Evolutionary conservation across 2,888 invertebrate species (phyloP).

Genomic region (Bhutanitis thaidina): DNA sequence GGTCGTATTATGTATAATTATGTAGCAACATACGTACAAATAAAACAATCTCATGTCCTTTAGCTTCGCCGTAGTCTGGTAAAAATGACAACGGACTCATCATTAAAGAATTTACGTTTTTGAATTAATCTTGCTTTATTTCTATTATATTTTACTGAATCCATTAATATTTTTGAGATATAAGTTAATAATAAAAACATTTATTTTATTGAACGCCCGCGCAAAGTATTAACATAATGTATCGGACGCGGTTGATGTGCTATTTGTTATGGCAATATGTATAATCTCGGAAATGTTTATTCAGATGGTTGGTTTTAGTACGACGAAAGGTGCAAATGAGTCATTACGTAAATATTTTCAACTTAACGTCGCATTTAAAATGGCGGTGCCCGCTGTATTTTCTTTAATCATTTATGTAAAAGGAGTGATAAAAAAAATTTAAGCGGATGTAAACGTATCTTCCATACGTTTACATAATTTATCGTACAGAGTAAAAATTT

Average conservation of each 20-base stretch:
- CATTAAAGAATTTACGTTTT: not conserved
- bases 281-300: conserved; percentile 12
- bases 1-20: too few relatives aligned
- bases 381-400: too few relatives aligned
- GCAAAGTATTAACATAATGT: not conserved
- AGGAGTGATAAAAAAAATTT: too few relatives aligned
- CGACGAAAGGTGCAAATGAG: conserved; percentile 19
- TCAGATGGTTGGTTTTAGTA: conserved; percentile 16
- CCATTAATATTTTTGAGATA: not conserved
- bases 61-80: too few relatives aligned
- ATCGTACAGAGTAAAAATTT: too few relatives aligned
- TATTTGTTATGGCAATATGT: conserved; percentile 16
- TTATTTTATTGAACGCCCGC: not conserved
- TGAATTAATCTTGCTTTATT: not conserved
- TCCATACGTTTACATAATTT: too few relatives aligned
- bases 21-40: too few relatives aligned
- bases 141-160: not conserved
- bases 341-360: conserved; percentile 17
- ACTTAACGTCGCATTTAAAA: too few relatives aligned
- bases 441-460: too few relatives aligned
- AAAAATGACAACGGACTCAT: not conserved
- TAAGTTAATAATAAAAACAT: not conserved
- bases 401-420: too few relatives aligned
- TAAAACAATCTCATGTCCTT: too few relatives aligned
- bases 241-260: not conserved